Conservation (phyloP, 64 coral and sea anemone genomes). For the Stylophora pistillata region DNA sequence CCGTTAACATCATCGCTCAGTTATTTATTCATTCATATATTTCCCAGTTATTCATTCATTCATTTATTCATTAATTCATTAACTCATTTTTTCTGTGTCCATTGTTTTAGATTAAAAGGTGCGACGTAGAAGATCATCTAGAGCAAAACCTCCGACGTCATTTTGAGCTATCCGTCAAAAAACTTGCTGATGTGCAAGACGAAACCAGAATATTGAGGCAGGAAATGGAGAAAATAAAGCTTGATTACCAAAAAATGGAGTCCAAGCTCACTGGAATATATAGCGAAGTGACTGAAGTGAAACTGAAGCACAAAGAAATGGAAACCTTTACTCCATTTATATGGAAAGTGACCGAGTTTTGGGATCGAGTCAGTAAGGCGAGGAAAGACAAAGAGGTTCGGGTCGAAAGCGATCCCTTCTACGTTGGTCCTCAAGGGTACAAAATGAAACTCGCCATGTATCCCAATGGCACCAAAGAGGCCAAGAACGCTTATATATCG, state of each 20-base stretch:
- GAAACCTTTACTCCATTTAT: background rate
- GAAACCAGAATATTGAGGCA: conserved; percentile 18
- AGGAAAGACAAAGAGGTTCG: conserved; percentile 2
- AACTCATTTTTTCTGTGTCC: too few relatives aligned
- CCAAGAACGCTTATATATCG: conserved; percentile 34
- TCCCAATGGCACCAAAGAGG: conserved; percentile 42
- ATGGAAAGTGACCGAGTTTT: conserved; percentile 42
- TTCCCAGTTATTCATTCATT: too few relatives aligned
- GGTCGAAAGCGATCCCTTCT: conserved; percentile 30
- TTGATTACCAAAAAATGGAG: background rate
- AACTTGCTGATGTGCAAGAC: conserved; percentile 14
- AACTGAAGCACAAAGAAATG: conserved; percentile 19
- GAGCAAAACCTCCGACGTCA: conserved; percentile 22
- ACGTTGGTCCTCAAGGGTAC: conserved; percentile 32
- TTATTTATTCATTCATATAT: too few relatives aligned
- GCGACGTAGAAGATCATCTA: conserved; percentile 20
- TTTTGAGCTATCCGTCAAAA: conserved; percentile 38
- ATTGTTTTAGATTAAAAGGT: conserved; percentile 21
- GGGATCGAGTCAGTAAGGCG: conserved; percentile 32
- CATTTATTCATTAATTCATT: too few relatives aligned
- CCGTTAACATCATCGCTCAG: too few relatives aligned
- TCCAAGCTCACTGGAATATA: conserved; percentile 2
- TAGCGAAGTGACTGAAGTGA: background rate
- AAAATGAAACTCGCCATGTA: conserved; percentile 45
- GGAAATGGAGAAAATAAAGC: conserved; percentile 11